A percentile compares a stretch with the other conserved stretches of the same genome.
Evolutionary conservation across 30 jellyfish, hydroid and myxozoan genomes (phyloP).

Genomic region (Nemopilema nomurai): DNA sequence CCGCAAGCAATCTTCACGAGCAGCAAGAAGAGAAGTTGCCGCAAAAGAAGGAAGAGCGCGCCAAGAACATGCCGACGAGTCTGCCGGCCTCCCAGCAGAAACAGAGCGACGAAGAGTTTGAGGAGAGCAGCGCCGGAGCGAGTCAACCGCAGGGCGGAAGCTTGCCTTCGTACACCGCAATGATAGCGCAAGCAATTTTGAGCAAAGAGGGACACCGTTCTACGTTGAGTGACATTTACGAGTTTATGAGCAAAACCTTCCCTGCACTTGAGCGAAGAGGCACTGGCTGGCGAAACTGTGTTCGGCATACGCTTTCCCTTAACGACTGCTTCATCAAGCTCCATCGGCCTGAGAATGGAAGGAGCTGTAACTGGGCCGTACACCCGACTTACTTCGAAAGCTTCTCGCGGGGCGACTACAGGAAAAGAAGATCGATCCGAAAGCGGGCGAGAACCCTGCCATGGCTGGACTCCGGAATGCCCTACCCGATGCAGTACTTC

Average conservation of each 20-base stretch:
- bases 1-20: slow-evolving; percentile 33
- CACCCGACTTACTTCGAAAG: slow-evolving; percentile 96
- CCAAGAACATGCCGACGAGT: slow-evolving; percentile 10
- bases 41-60: slow-evolving; percentile 32
- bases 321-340: slow-evolving; percentile 94
- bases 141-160: slow-evolving; percentile 62
- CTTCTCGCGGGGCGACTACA: slow-evolving; percentile 78
- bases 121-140: slow-evolving; percentile 12
- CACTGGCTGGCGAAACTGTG: slow-evolving; percentile 99
- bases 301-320: slow-evolving; percentile 93
- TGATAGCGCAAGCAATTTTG: slow-evolving; percentile 98
- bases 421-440: slow-evolving; percentile 74
- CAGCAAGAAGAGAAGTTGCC: slow-evolving; percentile 33
- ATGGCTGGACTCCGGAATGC: slow-evolving; percentile 81
- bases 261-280: slow-evolving; percentile 87
- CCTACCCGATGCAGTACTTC: slow-evolving; percentile 77
- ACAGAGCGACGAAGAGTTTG: slow-evolving; percentile 15
- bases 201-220: slow-evolving; percentile 76
- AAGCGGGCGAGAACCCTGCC: slow-evolving; percentile 72
- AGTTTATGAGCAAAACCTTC: slow-evolving; percentile 83
- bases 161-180: slow-evolving; percentile 69
- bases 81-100: slow-evolving; percentile 18
- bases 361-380: slow-evolving; percentile 98
- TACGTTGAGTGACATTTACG: slow-evolving; percentile 91
- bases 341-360: slow-evolving; percentile 97